Evolutionary conservation across 1,140 invertebrate species (phyloP).

Genomic region (Brachionus koreanus): DNA sequence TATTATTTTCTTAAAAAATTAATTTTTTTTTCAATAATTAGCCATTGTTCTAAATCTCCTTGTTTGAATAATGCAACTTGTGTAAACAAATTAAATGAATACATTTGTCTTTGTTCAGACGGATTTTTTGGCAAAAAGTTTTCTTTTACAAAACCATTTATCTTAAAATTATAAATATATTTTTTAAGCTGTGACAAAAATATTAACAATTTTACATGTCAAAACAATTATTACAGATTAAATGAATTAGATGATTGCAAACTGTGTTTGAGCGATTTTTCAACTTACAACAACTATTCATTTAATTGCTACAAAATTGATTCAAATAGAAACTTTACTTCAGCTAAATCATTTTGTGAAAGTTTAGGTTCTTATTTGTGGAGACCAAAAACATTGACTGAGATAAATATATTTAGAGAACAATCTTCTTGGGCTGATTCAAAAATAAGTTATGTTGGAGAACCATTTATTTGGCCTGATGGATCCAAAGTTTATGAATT

Average conservation of each 20-base stretch:
- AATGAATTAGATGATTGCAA: not conserved
- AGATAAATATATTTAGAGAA: not conserved
- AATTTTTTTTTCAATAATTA: not conserved
- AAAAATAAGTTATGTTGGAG: not conserved
- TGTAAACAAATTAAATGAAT: not conserved
- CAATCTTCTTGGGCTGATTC: not conserved
- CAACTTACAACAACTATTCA: not conserved
- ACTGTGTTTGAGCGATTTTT: not conserved
- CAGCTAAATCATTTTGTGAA: not conserved
- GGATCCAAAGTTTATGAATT: not conserved
- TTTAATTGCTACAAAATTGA: not conserved
- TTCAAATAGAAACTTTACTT: not conserved
- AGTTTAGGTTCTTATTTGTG: not conserved
- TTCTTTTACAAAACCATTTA: not conserved
- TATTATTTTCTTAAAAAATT: not conserved
- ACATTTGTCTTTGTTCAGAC: not conserved
- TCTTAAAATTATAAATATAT: not conserved
- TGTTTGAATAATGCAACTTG: not conserved
- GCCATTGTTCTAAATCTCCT: not conserved
- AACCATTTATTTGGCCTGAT: not conserved
- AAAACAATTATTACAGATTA: not conserved
- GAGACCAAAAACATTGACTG: not conserved
- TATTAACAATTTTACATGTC: not conserved
- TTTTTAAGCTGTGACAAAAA: not conserved
- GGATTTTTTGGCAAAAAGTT: not conserved